phyloP scores from a whole-genome alignment of 2,888 invertebrate genomes.

The Cenopis cana region DNA sequence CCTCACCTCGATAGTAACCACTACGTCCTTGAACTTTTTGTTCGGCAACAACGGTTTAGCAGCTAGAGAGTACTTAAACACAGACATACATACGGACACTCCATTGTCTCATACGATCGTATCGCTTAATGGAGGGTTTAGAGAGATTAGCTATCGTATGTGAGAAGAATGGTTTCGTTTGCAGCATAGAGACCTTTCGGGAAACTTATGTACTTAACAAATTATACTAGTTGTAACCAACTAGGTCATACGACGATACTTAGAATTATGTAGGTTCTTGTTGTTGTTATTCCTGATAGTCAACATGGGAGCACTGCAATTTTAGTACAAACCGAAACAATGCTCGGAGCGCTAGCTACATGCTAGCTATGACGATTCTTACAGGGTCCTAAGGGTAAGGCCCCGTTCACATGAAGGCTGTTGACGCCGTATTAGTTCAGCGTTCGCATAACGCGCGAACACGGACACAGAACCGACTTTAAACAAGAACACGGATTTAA shows the following conservation, averaged over 20 bases:
- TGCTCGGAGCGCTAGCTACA: too few species aligned
- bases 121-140: constrained; percentile 27
- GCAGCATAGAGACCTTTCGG: constrained; percentile 7
- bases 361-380: too few species aligned
- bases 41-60: constrained; percentile 40
- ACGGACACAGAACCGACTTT: too few species aligned
- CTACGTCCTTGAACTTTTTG: constrained; percentile 43
- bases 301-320: background rate
- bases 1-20: constrained; percentile 16
- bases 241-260: background rate
- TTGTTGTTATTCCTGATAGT: background rate
- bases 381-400: too few species aligned
- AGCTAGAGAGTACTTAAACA: constrained; percentile 38
- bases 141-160: constrained; percentile 29
- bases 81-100: constrained; percentile 32
- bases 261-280: background rate
- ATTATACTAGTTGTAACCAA: too few species aligned
- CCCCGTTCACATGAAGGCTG: too few species aligned
- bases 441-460: too few species aligned
- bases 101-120: constrained; percentile 41
- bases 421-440: too few species aligned
- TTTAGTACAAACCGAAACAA: too few species aligned
- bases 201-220: background rate
- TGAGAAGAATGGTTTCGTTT: constrained; percentile 32
- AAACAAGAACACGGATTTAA: too few species aligned